A percentile compares a stretch with the other conserved stretches of the same genome.
Evolutionary conservation across 2,797 vertebrate species (phyloP).

Genomic region (Emys orbicularis): DNA sequence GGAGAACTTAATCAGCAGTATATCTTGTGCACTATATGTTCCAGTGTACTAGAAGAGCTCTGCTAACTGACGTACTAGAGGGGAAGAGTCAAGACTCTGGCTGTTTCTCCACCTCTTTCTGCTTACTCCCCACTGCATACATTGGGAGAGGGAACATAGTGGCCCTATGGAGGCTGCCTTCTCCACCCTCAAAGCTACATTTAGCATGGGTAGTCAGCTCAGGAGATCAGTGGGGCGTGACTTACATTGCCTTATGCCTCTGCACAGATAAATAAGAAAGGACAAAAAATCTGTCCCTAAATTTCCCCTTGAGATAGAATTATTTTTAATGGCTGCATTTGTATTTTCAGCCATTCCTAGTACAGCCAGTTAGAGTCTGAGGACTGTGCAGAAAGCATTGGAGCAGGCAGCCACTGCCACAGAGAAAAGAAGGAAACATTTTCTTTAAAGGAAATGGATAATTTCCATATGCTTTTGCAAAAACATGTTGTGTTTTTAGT

Average conservation of each 20-base stretch:
- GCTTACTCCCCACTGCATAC: neutral
- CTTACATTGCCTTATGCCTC: neutral
- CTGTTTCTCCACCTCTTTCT: neutral
- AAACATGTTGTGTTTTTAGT: neutral
- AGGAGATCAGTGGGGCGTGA: neutral
- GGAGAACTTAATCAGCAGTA: neutral
- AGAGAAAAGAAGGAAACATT: neutral
- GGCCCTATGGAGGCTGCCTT: neutral
- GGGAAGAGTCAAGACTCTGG: neutral
- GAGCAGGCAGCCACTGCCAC: neutral
- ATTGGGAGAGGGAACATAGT: neutral
- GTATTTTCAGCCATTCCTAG: neutral
- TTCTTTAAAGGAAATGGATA: neutral
- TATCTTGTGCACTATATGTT: neutral
- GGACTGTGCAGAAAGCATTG: neutral
- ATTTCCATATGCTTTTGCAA: neutral
- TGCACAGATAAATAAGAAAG: neutral
- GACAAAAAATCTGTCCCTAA: neutral
- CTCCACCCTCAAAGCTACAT: fast-evolving
- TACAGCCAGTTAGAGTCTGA: neutral
- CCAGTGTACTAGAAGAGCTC: neutral
- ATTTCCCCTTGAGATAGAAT: neutral
- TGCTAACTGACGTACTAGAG: neutral
- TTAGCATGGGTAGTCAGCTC: neutral
- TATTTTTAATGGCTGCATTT: neutral